Base-by-base conservation (phyloP, 2,797 vertebrate genomes). In the Odontamblyopus lacepedii region DNA sequence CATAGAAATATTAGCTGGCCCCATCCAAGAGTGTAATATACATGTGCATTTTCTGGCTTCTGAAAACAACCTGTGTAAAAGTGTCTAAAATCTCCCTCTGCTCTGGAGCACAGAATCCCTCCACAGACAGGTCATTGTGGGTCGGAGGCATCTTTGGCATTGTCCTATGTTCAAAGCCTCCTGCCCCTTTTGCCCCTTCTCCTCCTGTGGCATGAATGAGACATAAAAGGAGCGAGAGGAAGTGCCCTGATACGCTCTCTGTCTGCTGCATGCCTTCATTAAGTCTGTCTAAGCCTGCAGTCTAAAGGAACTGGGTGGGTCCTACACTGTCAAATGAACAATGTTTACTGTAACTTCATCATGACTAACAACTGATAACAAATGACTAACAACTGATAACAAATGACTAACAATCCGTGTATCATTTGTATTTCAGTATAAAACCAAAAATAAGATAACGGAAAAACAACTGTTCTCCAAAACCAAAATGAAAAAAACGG, bases 231-330 rank as follows among this genome's bases (percentile, higher is more conserved):
- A 77, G 63, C 15, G 55, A 29, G 73, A 85, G 84, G 89, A 88
- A 85, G 78, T 79, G 71, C 78, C 75, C 78, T 67, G 85, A 88
- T 82, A 67, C 1, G 60, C 72, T 76, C 73, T 53, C 77, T 77
- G 84, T 80, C 82, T 86, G 72, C 85, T 78, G 15, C 77, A 84
- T 83, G 67, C 59, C 66, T 71, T 89, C 77, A 86, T 88, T 90
- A 89, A 89, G 69, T 81, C 74, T 69, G 78, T 80, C 77, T 86
- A 75, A 83, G 68, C 55, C 73, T 19, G 16, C 60, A 81, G 72
- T 76, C 83, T 81, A 7, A 59, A 78, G 84, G 79, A 83, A 63
- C 71, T 32, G 59, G 74, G 76, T 55, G 35, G 82, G 62, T 59
- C 7, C 69, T 57, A 5, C 59, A 18, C 5, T 8, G 6, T 30